A percentile compares a stretch with the other conserved stretches of the same genome.
Evolutionary conservation across 2,797 vertebrate species (phyloP).

Genomic region (Crax fasciolata): DNA sequence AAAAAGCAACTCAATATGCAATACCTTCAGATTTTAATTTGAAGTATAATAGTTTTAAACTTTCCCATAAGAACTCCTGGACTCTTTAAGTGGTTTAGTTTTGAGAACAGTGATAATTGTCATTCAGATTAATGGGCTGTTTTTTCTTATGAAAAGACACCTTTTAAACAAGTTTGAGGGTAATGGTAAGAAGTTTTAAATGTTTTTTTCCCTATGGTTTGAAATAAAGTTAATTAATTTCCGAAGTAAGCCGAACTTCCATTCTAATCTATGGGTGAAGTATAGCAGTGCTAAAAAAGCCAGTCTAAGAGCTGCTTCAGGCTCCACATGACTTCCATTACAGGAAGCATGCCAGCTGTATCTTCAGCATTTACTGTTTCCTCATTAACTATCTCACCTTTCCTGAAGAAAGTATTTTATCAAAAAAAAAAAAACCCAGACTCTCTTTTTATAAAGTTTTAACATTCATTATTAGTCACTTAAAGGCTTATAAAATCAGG

Average conservation of each 20-base stretch:
- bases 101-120: conserved; percentile 52
- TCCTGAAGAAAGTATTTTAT: background rate
- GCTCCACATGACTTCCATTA: background rate
- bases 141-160: conserved; percentile 48
- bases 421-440: background rate
- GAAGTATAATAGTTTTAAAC: conserved; percentile 60
- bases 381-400: background rate
- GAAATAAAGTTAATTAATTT: conserved; percentile 37
- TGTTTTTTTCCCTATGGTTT: background rate
- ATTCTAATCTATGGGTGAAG: background rate
- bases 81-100: conserved; percentile 59
- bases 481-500: background rate
- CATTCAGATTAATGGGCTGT: conserved; percentile 62
- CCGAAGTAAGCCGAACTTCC: background rate
- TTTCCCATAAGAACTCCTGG: conserved; percentile 42
- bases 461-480: background rate
- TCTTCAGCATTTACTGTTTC: background rate
- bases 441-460: background rate
- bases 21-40: conserved; percentile 55
- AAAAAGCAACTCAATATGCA: background rate
- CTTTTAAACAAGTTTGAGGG: conserved; percentile 27
- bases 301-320: background rate
- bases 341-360: background rate
- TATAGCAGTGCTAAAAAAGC: background rate
- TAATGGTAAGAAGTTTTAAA: conserved; percentile 1